Evolutionary conservation across 2,888 invertebrate genomes (phyloP).

Genomic region (Eristalis arbustorum): DNA sequence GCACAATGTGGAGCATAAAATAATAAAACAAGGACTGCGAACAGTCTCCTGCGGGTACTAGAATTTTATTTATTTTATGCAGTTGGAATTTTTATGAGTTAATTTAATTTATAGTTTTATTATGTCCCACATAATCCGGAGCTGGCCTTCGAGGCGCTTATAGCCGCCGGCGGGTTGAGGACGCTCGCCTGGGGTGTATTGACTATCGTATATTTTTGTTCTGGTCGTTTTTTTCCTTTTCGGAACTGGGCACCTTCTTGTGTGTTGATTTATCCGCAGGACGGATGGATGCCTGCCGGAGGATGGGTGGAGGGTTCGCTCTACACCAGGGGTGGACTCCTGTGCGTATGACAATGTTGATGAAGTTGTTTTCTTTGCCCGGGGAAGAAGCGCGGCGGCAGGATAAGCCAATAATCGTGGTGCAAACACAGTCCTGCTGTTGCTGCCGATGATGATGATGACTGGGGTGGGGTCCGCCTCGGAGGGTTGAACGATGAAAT

Average conservation of each 20-base stretch:
- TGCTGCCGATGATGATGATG: background rate
- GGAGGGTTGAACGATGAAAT: constrained; percentile 44
- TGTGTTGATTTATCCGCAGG: constrained; percentile 59
- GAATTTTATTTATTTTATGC: constrained; percentile 75
- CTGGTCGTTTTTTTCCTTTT: background rate
- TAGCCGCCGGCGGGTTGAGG: background rate
- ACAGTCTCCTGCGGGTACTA: constrained; percentile 69
- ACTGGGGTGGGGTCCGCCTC: background rate
- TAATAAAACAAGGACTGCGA: constrained; percentile 68
- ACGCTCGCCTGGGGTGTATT: background rate
- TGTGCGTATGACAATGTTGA: constrained; percentile 47
- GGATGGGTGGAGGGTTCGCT: background rate
- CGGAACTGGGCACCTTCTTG: background rate
- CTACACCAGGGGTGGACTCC: background rate
- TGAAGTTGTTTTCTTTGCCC: constrained; percentile 28
- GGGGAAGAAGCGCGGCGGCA: background rate
- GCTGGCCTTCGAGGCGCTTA: constrained; percentile 61
- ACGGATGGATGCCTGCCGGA: constrained; percentile 48
- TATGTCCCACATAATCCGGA: constrained; percentile 73
- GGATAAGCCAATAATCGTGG: constrained; percentile 42
- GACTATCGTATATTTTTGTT: constrained; percentile 3
- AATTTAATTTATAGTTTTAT: constrained; percentile 80
- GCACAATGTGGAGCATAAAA: constrained; percentile 56
- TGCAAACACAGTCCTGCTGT: constrained; percentile 27
- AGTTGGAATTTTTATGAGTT: constrained; percentile 80